Evolutionary conservation across 1,140 invertebrate genomes (phyloP), one percentile per base, ranked within the genome.

Genomic region (Dendrolimus punctatus): DNA sequence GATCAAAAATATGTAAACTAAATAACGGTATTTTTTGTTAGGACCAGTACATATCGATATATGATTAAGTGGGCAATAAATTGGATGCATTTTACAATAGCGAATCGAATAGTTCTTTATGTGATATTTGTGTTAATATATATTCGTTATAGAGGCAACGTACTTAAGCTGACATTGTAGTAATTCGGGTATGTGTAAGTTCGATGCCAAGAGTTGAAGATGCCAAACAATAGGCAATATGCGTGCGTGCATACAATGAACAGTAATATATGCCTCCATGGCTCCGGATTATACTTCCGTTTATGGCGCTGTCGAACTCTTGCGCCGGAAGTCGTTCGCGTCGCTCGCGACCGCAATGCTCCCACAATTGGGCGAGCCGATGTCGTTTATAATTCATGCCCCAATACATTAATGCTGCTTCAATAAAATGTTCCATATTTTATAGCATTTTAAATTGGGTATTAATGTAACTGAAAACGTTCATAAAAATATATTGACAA

Each of bases 191-290:
- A 62, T 64, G 65, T 71, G 66, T 74, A 78, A 60, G 71, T 75
- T 72, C 61, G 71, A 83, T 85, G 81, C 81, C 81, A 85, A 85
- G 64, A 81, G 70, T 68, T 64, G 64, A 67, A 80, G 75, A 83
- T 81, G 81, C 80, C 81, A 85, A 81, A 77, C 76, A 82, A 81
- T 82, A 81, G 75, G 80, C 76, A 80, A 83, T 83, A 80, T 72
- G 73, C 69, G 58, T 62, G 55, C 63, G 63, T 23, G 23, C 23
- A 23, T 23, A 23, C 23, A 23, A 23, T 23, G 23, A 23, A 23
- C 23, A 23, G 3, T 23, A 23, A 23, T 23, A 23, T 23, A 23
- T 49, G 62, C 64, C 60, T 64, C 57, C 58, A 59, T 62, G 54
- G 58, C 48, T 61, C 23, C 23, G 48, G 57, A 58, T 71, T 73